Percentiles rank a stretch among this genome's conserved stretches.
phyloP scores from a whole-genome alignment of 2,797 vertebrate species.

The Orestias chungarensis region DNA sequence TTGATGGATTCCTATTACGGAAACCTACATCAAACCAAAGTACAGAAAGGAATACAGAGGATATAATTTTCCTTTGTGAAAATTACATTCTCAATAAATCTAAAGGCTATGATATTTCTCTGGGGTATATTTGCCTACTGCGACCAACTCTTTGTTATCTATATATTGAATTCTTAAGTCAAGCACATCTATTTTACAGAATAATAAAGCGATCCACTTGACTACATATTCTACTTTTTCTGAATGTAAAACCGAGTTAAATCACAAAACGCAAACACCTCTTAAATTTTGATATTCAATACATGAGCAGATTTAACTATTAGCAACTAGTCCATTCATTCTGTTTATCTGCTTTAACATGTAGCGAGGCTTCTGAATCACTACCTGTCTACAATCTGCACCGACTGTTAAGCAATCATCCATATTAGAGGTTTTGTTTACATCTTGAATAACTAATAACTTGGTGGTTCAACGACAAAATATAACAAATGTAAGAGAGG shows the following conservation, averaged over 20 bases:
- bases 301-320: neutral
- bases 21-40: neutral
- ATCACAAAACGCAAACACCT: neutral
- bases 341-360: neutral
- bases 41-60: neutral
- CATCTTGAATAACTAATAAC: neutral
- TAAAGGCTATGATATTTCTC: slow-evolving; percentile 5
- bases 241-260: neutral
- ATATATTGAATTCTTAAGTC: slow-evolving; percentile 20
- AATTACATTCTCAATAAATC: slow-evolving; percentile 2
- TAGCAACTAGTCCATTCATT: neutral
- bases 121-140: neutral
- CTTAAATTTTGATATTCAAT: neutral
- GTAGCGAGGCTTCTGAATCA: neutral
- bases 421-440: too few species aligned
- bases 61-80: slow-evolving; percentile 4
- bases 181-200: slow-evolving; percentile 18
- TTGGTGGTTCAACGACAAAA: neutral
- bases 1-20: neutral
- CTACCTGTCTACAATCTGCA: neutral
- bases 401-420: neutral
- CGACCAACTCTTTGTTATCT: slow-evolving; percentile 16
- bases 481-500: neutral
- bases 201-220: slow-evolving; percentile 9
- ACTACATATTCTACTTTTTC: neutral